Evolutionary conservation across 2,113 vertebrate genomes (phyloP), one percentile per base, ranked within the genome.

Genomic region (Salminus brasiliensis): DNA sequence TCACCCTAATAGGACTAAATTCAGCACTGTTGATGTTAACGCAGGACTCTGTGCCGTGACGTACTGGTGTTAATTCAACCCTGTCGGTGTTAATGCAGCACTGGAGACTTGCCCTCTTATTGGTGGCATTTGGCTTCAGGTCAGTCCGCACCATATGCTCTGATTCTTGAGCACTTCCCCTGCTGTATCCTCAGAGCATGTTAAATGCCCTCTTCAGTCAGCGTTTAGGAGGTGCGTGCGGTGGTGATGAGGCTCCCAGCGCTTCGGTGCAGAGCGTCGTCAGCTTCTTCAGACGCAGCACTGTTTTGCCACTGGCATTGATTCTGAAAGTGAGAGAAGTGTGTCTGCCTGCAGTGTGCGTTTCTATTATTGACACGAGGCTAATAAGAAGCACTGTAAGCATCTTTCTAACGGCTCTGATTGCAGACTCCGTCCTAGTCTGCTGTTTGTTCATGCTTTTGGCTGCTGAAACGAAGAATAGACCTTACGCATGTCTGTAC

Each of bases 141-240:
- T 45, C 75, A 70, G 9, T 27, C 36, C 53, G 41, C 21, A 34
- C 27, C 7, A 27, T 70, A 62, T 25, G 66, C 30, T 1, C 29
- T 16, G 39, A 5, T 21, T 21, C 45, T 13, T 13, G 27, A 53
- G 69, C 13, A 53, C 41, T 63, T 63, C 34, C 76, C 36, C 1
- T 45, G 68, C 60, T 43, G 47, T 36, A 68, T 62, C 55, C 67
- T 78, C 32, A 30, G 55, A 72, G 47, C 59, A 41, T 65, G 62
- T 78, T 47, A 78, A 59, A 63, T 63, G 18, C 67, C 29, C 41
- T 25, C 76, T 71, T 36, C 30, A 62, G 55, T 16, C 63, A 16
- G 47, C 18, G 4, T n/a, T 5, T 1, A 21, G 47, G 21, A 52
- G 18, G 60, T 21, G 29, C 21, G 29, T 34, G 60, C 5, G 30